Percentiles rank a stretch among this genome's conserved stretches.
phyloP scores from a whole-genome alignment of 2,113 vertebrate genomes.

The Cyanocitta stelleri region DNA sequence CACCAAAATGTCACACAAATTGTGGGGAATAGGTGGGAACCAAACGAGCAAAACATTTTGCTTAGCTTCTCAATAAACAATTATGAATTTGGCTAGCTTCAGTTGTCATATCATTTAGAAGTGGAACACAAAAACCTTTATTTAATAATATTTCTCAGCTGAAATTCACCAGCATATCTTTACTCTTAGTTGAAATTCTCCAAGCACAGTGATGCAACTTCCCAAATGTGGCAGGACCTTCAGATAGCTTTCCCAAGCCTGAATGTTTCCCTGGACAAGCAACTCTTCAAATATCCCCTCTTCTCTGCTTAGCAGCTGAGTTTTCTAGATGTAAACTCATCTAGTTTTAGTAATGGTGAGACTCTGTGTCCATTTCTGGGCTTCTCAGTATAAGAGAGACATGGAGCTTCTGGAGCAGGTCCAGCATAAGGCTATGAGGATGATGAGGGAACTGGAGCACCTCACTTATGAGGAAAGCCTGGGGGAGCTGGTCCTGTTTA shows the following conservation, averaged over 20 bases:
- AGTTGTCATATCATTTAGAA: not conserved
- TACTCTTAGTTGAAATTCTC: not conserved
- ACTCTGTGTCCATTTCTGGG: not conserved
- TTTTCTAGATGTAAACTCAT: not conserved
- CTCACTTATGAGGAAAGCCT: not conserved
- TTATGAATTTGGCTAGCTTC: not conserved
- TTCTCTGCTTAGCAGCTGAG: too few species aligned
- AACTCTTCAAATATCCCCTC: not conserved
- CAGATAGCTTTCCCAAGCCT: not conserved
- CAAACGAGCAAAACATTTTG: not conserved
- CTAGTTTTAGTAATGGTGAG: not conserved
- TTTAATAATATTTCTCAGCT: not conserved
- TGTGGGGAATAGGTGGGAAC: not conserved
- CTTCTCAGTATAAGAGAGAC: not conserved
- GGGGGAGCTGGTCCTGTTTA: not conserved
- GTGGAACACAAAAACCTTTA: not conserved
- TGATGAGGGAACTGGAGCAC: not conserved
- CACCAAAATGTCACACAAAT: not conserved
- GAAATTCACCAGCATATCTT: not conserved
- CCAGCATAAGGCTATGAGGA: not conserved
- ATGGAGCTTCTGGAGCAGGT: not conserved
- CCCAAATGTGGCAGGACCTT: too few species aligned
- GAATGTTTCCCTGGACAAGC: not conserved
- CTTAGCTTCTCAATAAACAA: not conserved
- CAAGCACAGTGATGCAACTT: not conserved